phyloP scores from a whole-genome alignment of 92 coral and sea anemone species.

The Heliopora coerulea region DNA sequence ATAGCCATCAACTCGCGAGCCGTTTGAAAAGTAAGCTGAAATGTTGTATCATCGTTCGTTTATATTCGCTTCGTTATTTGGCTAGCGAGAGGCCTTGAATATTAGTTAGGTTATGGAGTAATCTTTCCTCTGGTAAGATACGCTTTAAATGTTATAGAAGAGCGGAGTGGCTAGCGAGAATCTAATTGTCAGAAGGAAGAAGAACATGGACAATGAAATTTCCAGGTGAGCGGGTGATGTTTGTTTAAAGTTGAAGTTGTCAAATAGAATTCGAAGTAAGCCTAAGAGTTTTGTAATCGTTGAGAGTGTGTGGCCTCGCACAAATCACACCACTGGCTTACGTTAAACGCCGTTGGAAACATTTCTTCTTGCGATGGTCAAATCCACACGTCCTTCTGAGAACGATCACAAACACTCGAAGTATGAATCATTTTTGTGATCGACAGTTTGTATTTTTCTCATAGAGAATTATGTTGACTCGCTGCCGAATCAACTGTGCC shows the following conservation, averaged over 20 bases:
- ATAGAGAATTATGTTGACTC: constrained; percentile 1
- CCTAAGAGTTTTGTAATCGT: background rate
- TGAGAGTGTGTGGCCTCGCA: background rate
- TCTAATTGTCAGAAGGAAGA: constrained; percentile 86
- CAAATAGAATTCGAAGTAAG: constrained; percentile 1
- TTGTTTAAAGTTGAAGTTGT: constrained; percentile 13
- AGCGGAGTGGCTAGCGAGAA: constrained; percentile 91
- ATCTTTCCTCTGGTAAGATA: background rate
- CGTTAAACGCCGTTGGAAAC: too few species aligned
- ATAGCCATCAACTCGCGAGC: too few species aligned
- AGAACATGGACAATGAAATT: constrained; percentile 80
- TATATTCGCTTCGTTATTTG: too few species aligned
- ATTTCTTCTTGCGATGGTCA: too few species aligned
- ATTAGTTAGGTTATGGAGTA: too few species aligned
- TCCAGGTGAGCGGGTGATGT: constrained; percentile 53
- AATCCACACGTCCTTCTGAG: too few species aligned
- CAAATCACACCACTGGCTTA: background rate
- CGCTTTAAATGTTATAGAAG: constrained; percentile 55
- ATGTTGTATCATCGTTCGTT: too few species aligned
- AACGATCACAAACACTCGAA: background rate
- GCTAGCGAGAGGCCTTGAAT: too few species aligned
- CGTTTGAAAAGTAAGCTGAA: too few species aligned
- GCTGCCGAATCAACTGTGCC: constrained; percentile 6
- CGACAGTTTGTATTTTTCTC: constrained; percentile 19
- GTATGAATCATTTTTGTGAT: background rate